Percentiles rank a stretch among this genome's conserved stretches.
phyloP scores from a whole-genome alignment of 1,140 invertebrate genomes.

The Neomicropteryx cornuta region DNA sequence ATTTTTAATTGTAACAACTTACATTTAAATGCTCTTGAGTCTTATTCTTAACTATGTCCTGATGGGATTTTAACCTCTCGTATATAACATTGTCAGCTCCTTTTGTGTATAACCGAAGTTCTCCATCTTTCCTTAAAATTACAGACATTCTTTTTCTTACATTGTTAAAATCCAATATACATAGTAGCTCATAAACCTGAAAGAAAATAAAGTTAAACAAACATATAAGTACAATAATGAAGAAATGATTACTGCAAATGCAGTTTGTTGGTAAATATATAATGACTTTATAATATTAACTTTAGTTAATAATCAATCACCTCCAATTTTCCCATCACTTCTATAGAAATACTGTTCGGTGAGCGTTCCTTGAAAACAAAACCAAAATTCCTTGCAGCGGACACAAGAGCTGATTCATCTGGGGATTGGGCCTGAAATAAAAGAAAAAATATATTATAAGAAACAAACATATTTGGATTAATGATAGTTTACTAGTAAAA shows the following conservation, averaged over 20 bases:
- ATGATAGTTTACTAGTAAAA: too few relatives aligned
- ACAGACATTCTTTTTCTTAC: conserved; percentile 98
- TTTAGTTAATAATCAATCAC: conserved; percentile 26
- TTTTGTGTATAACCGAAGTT: conserved; percentile 91
- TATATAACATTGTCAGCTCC: conserved; percentile 98
- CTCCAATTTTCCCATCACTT: conserved; percentile 75
- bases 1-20: conserved; percentile 38
- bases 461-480: neutral
- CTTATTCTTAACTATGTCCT: conserved; percentile 63
- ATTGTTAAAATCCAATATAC: conserved; percentile 99
- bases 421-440: conserved; percentile 84
- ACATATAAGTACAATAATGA: neutral
- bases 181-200: conserved; percentile 78
- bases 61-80: conserved; percentile 70
- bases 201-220: conserved; percentile 16
- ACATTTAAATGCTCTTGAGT: conserved; percentile 93
- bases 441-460: conserved; percentile 12
- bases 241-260: neutral
- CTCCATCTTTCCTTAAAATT: conserved; percentile 77
- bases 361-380: conserved; percentile 94
- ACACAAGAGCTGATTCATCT: conserved; percentile 94
- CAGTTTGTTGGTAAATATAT: neutral
- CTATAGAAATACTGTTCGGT: conserved; percentile 88
- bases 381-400: conserved; percentile 95
- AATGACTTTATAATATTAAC: neutral